phyloP scores from a whole-genome alignment of 2,797 vertebrate genomes.

The Squalus acanthias region DNA sequence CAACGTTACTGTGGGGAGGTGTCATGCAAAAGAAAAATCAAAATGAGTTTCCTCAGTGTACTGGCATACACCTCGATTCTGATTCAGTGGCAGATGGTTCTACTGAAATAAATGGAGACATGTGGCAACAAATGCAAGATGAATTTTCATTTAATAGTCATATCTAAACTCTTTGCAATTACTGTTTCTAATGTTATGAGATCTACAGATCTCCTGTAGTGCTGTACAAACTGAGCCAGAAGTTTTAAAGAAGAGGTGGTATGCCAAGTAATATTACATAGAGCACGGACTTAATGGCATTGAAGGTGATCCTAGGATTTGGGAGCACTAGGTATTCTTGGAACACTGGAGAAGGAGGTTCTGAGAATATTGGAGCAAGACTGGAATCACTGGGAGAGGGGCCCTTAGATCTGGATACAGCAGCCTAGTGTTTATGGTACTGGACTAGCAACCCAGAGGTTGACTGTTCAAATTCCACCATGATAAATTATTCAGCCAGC shows the following conservation, averaged over 20 bases:
- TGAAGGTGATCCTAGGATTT: background rate
- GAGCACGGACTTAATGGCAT: too few relatives aligned
- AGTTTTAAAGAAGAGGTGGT: background rate
- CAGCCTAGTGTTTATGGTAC: too few relatives aligned
- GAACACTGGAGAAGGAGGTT: too few relatives aligned
- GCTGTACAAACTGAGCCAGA: background rate
- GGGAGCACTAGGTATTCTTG: background rate
- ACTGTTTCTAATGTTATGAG: background rate
- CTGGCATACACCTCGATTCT: background rate
- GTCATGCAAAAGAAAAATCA: background rate
- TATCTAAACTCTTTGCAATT: background rate
- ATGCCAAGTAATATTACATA: background rate
- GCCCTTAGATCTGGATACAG: background rate
- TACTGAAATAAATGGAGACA: background rate
- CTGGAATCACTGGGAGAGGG: background rate
- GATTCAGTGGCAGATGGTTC: background rate
- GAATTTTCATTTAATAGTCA: background rate
- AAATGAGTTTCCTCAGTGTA: background rate
- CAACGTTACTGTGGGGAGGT: background rate
- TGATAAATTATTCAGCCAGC: too few relatives aligned
- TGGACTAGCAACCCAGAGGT: background rate
- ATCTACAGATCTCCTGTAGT: background rate
- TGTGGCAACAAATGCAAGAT: background rate
- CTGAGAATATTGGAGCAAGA: too few relatives aligned
- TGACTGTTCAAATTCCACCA: background rate